Evolutionary conservation across 2,113 vertebrate genomes (phyloP).

Genomic region (Urocolius indicus): DNA sequence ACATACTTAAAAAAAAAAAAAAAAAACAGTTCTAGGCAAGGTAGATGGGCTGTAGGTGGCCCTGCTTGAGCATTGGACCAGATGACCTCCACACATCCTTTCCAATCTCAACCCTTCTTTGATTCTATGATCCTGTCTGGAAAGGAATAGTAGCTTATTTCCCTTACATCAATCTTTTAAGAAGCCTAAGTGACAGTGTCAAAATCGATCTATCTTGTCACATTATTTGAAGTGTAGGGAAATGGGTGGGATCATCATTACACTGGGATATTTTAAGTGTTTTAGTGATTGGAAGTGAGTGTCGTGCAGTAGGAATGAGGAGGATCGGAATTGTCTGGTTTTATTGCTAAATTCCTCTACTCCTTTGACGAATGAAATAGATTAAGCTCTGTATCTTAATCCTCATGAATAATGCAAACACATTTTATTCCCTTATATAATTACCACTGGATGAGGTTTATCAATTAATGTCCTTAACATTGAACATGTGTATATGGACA

Average conservation of each 20-base stretch:
- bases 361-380: neutral
- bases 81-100: neutral
- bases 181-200: neutral
- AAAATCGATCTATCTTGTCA: neutral
- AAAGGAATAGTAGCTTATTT: neutral
- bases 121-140: neutral
- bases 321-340: neutral
- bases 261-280: neutral
- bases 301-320: neutral
- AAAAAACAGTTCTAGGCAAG: neutral
- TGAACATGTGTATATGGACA: neutral
- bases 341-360: neutral
- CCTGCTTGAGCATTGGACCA: neutral
- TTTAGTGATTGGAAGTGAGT: neutral
- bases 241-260: neutral
- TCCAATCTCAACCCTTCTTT: neutral
- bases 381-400: neutral
- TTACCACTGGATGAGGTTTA: neutral
- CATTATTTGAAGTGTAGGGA: neutral
- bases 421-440: neutral
- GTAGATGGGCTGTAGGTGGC: neutral
- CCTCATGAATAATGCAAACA: neutral
- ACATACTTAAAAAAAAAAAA: neutral
- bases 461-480: neutral
- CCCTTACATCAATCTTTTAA: neutral